Evolutionary conservation across 1,140 invertebrate genomes (phyloP).

Genomic region (Temnothorax longispinosus): DNA sequence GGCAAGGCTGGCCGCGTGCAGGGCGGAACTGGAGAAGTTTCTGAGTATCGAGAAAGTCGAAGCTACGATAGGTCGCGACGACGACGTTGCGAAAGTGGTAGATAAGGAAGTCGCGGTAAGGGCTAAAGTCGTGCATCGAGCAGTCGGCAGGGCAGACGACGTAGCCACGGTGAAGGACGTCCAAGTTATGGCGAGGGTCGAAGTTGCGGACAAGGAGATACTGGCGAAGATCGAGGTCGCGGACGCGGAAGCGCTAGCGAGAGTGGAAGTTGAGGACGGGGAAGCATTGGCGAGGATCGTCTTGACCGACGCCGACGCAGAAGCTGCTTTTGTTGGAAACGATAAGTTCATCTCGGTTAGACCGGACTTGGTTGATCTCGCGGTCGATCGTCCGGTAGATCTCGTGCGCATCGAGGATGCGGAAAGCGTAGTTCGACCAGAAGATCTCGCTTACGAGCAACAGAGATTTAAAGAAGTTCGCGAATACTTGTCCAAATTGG

Average conservation of each 20-base stretch:
- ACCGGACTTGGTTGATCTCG: constrained; percentile 40
- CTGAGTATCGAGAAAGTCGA: constrained; percentile 62
- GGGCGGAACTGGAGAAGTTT: constrained; percentile 62
- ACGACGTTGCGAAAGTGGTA: constrained; percentile 64
- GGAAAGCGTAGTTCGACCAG: constrained; percentile 15
- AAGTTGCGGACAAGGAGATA: not conserved
- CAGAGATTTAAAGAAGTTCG: not conserved
- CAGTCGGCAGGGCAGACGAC: constrained; percentile 45
- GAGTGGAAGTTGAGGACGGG: not conserved
- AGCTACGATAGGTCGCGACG: constrained; percentile 63
- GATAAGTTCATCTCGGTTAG: constrained; percentile 49
- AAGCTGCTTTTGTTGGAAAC: not conserved
- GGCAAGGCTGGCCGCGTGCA: constrained; percentile 41
- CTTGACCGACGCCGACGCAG: not conserved
- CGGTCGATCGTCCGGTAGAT: constrained; percentile 46
- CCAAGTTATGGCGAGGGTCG: not conserved
- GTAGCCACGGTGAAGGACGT: constrained; percentile 45
- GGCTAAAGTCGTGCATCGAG: not conserved
- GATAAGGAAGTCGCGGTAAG: not conserved
- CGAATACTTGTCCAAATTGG: constrained; percentile 21
- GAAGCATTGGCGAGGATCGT: not conserved
- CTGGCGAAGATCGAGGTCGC: not conserved
- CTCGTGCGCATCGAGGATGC: not conserved
- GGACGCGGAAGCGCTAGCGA: not conserved
- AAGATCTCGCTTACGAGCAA: constrained; percentile 31